Base-by-base conservation (phyloP, 2,797 vertebrate species). In the Oceanodroma leucorhoa region DNA sequence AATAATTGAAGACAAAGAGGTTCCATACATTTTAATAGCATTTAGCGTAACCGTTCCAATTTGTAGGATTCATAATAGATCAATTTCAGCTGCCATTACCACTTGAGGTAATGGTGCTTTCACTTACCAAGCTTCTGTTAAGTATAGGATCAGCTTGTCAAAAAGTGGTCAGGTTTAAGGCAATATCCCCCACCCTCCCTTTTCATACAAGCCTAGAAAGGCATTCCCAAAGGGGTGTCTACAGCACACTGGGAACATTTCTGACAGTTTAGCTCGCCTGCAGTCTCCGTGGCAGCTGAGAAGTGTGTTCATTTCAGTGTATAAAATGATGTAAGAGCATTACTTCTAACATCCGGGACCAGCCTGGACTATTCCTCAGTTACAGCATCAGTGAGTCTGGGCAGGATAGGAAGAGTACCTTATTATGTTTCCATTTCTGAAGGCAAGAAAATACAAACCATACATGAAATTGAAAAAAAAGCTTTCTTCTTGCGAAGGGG, bases 1-100 rank as follows among this genome's bases (percentile, higher is more conserved):
- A 97, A 96, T 96, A 97, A 97, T 86, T 93, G 95, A 97, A 96
- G 96, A 85, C 85, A 83, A 50, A 69, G 92, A 91, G 89, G 50
- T 96, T 93, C 90, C 89, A 75, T 94, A 55, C 65, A 24, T 89
- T 97, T 93, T 91, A 78, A 83, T 94, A 88, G 89, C 67, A 24
- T 69, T 80, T 89, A 95, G 69, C 17, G n/a, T 95, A 92, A 93
- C 84, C 21, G 26, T 87, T 94, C 72, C 62, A 54, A 94, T 91
- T 88, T 80, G 83, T 90, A 72, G 96, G 78, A 24, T 81, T 97
- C 89, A 41, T 87, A 90, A 88, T 75, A 86, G 94, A 77, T 93
- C 93, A 43, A 73, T 69, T 91, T 93, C 29, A 27, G 93, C 84
- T 58, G 72, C 91, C 50, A 58, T 79, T 88, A 71, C 90, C 94